phyloP scores from a whole-genome alignment of 2,797 vertebrate genomes.

The Phalanger gymnotis region DNA sequence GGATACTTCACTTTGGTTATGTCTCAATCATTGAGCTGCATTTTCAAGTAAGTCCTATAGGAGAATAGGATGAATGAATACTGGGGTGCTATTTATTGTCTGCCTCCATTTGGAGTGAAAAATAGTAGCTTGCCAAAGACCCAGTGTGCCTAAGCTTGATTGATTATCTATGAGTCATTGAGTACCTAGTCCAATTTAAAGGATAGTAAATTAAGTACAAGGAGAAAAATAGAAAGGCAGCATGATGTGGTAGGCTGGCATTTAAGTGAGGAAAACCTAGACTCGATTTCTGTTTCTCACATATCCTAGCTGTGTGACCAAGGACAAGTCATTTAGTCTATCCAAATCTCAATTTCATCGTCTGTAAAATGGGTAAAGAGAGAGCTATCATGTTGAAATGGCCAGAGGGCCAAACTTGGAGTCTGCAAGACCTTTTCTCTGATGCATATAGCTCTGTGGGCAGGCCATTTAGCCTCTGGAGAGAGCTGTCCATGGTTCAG shows the following conservation, averaged over 20 bases:
- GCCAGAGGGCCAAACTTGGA: neutral
- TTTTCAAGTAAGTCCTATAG: neutral
- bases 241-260: neutral
- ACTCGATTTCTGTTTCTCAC: neutral
- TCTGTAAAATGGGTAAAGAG: neutral
- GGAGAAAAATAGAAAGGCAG: neutral
- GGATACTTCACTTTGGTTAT: neutral
- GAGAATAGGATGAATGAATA: neutral
- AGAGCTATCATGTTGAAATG: neutral
- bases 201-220: neutral
- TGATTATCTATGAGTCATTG: neutral
- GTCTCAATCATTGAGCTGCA: neutral
- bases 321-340: neutral
- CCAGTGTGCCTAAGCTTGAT: neutral
- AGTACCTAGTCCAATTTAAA: neutral
- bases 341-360: neutral
- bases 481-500: neutral
- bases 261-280: neutral
- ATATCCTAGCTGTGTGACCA: neutral
- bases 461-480: no score
- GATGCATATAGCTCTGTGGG: neutral
- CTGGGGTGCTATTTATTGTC: neutral
- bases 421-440: neutral
- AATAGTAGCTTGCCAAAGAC: neutral
- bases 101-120: neutral